These are phyloP conservation scores for Babylonia areolata DNA, from an alignment of 1,140 invertebrate genomes.

Conservation along the genomic window DNA sequence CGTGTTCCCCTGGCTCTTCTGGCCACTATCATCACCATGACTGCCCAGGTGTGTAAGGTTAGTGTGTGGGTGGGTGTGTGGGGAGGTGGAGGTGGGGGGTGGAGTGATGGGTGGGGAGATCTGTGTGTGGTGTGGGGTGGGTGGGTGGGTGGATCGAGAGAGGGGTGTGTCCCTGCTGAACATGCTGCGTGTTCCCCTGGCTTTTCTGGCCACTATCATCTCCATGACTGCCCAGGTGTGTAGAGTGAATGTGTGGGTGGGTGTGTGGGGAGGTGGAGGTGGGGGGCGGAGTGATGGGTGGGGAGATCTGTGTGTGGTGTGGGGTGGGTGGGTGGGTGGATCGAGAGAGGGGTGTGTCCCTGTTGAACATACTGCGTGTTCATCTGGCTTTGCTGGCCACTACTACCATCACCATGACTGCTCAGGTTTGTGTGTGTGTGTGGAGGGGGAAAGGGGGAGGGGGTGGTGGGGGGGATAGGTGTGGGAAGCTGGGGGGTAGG, in stretches of 20 bases:
- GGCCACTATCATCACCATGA: slow-evolving; percentile 58
- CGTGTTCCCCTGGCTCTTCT: slow-evolving; percentile 86
- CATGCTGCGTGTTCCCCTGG: slow-evolving; percentile 92
- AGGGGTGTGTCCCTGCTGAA: slow-evolving; percentile 96
- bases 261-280: neutral
- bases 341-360: too few species aligned
- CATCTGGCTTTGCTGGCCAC: slow-evolving; percentile 80
- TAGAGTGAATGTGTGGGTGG: neutral
- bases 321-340: too few species aligned
- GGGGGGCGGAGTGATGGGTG: neutral
- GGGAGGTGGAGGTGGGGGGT: neutral
- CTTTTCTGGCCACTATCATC: slow-evolving; percentile 72
- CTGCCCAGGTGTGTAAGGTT: slow-evolving; percentile 34
- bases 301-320: neutral
- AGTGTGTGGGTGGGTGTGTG: neutral
- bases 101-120: neutral
- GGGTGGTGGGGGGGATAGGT: neutral
- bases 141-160: too few species aligned
- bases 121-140: neutral
- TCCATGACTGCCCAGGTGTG: slow-evolving; percentile 46
- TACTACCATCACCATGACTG: slow-evolving; percentile 46
- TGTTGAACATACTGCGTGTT: slow-evolving; percentile 97
- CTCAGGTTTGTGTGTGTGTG: slow-evolving; percentile 21
- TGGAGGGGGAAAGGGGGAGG: too few species aligned
- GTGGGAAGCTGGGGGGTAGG: too few species aligned